Base-by-base conservation (phyloP, 2,113 vertebrate species). In the Morone chrysops region DNA sequence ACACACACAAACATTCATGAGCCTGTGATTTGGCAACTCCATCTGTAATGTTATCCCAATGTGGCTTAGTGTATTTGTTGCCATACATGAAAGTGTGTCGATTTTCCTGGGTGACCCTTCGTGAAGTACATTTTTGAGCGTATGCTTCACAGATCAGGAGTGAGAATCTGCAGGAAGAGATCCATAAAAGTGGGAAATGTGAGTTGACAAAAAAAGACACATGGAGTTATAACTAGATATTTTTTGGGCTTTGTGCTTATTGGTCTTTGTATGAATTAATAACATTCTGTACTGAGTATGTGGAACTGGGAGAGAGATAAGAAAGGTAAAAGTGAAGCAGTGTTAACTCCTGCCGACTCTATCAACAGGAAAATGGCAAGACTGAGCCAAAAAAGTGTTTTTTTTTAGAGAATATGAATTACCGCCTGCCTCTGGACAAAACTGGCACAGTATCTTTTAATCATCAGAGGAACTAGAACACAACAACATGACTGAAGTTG, bases 61-160 rank as follows among this genome's bases (percentile, higher is more conserved):
- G 82, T 14, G 12, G 20, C 60, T 41, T 14, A 40, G 17, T 51
- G 14, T 47, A 56, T 70, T 53, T 45, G n/a, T 56, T 66, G 66
- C 67, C 60, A 62, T 83, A 80, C 87, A 43, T 89, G 70, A 92
- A 92, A 84, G 67, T 48, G 22, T 60, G 78, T 74, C 50, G 69
- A 89, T 87, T 90, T 91, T 87, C 41, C 72, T 62, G 10, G 74
- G 57, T 79, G 89, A 88, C 82, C 76, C 77, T 80, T 90, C 20
- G 60, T 63, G 16, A 77, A 80, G 60, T 36, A 59, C 50, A 81
- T 63, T 70, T 59, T 66, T 70, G 22, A 59, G 16, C 36, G 12
- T 66, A 63, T 56, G 50, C 70, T 51, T 77, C 20, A 70, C 50
- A 70, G 68, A 86, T 71, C 0, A 66, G 57, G 50, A 18, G 36